Base-by-base conservation (phyloP, 2,797 vertebrate genomes). In the Protonibea diacanthus region DNA sequence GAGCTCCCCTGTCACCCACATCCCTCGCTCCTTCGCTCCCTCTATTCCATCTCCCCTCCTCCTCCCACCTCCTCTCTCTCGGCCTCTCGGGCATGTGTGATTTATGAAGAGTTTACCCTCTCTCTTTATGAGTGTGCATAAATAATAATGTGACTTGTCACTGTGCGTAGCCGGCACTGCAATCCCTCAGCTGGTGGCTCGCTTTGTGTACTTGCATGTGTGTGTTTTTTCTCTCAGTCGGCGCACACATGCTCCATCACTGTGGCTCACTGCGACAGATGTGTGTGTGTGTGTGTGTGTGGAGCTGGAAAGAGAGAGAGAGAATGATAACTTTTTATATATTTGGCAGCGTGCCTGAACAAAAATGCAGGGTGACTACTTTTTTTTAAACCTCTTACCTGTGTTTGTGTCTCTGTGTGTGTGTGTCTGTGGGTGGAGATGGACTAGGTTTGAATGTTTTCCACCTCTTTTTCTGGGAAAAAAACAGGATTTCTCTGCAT, bases 51-150 rank as follows among this genome's bases (percentile, higher is more conserved):
- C 25, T 15, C 6, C n/a, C 53, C 49, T 58, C 71, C 33, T 14
- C 15, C 51, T 27, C 20, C 23, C 71, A 14, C 60, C 5, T 18
- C 48, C 71, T n/a, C 65, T 75, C 56, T 5, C 72, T 23, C 40
- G 40, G 79, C 84, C 86, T 87, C 78, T 80, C 25, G 83, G 89
- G 78, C 68, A 33, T 68, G 76, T 71, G 83, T 94, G 91, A 94
- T 94, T 94, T 93, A 94, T 95, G 92, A 87, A 86, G 91, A 93
- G 94, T 93, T 94, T 91, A 91, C 88, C 89, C 90, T 90, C 80
- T 84, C 87, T 88, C 90, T 94, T 95, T 94, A 94, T 93, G 92
- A 94, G 89, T 81, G 87, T 84, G 91, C 93, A 94, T 95, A 94
- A 94, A 94, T 95, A 95, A 95, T 94, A 94, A 93, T 89, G 92